Evolutionary conservation across 1,140 invertebrate species (phyloP), one percentile per base, ranked within the genome.

Genomic region (Leptinotarsa texana): DNA sequence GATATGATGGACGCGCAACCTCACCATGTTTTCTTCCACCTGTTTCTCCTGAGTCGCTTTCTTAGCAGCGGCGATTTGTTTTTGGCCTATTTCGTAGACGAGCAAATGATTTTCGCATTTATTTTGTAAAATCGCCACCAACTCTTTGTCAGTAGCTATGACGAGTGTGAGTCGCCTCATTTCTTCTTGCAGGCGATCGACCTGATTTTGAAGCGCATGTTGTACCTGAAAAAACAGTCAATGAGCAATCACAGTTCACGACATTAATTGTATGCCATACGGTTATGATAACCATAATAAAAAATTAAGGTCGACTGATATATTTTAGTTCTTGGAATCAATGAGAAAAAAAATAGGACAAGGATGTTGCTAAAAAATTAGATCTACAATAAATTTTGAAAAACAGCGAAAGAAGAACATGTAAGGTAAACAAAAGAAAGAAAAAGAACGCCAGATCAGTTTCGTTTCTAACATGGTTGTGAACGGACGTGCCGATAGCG

Each of bases 21-120:
- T 82, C 75, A 91, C 75, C 42, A 92, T 86, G 80, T 90, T 91
- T 76, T 91, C 89, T 48, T 91, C 88, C 2, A 92, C 90, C 72
- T 90, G 88, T 76, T 84, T 83, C 65, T 88, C 87, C 21, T 91
- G 89, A 68, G 84, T 84, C 42, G 82, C 74, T 71, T 84, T 72
- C 75, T 85, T 83, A 17, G 82, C 76, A 22, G 75, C 75, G 83
- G 83, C 85, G 74, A 91, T 42, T 83, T 88, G 85, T 78, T 90
- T 91, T 49, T 89, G 84, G 2, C 88, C 89, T 49, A 88, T 89
- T 73, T 91, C 87, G 70, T 86, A 83, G 15, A 83, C 75, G 74
- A 87, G 81, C 79, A 80, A 81, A 82, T 79, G 84, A 77, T 75
- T 84, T 77, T 85, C 82, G 17, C 83, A 75, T 78, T 85, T 83